Base-by-base conservation (phyloP, 2,888 invertebrate genomes). In the Odontocerum albicorne region DNA sequence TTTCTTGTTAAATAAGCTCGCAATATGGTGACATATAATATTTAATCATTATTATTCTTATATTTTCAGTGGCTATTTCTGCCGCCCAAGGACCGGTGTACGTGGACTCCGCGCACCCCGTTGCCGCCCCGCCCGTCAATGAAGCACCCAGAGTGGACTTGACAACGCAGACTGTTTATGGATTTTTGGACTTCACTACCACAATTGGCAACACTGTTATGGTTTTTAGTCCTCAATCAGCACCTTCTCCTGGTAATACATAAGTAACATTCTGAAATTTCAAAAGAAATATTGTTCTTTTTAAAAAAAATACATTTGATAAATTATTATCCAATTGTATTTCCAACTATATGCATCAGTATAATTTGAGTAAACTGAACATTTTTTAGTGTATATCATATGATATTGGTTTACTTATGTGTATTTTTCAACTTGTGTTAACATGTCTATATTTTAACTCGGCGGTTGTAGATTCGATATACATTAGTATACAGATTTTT, bases 181-280 rank as follows among this genome's bases (percentile, higher is more conserved):
- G 95, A 49, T 95, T 95, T 73, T 76, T 94, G 63, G 94, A 95
- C 73, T 95, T 95, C 72, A 92, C 93, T 46, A 95, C 95, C 1
- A 94, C 93, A 2, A 92, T 95, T 66, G 94, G 92, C 59, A 92
- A 93, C 70, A 95, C 95, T 10, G 88, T 95, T 47, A 95, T 95
- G 92, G 88, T 95, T 27, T 95, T 95, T 72, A 94, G 93, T 1
- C 95, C 95, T 0, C 88, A 92, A 65, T 92, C 90, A 65, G 85
- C 86, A 17, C 85, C 89, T 16, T 73, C 83, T 68, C 79, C 85
- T 76, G 87, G 88, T 87, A 49, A 33, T 3, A n/a, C n/a, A n/a
- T n/a, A n/a, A n/a, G n/a, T n/a, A n/a, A n/a, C n/a, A n/a, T n/a
- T n/a, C n/a, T n/a, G n/a, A n/a, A n/a, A n/a, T n/a, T n/a, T n/a